phyloP scores from a whole-genome alignment of 2,888 invertebrate genomes.

The Amphipoea lucens region DNA sequence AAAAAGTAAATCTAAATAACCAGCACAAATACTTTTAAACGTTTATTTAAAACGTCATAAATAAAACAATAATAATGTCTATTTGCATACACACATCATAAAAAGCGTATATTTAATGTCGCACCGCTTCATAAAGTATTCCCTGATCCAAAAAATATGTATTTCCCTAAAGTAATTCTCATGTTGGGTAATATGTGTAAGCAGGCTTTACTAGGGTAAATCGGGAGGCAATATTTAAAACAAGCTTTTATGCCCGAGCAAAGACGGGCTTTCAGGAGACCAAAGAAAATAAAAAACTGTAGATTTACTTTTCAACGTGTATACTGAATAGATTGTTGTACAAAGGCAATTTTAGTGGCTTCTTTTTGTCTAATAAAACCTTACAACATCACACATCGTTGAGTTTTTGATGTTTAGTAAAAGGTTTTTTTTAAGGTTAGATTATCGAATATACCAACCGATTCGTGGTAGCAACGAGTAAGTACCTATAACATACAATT shows the following conservation, averaged over 20 bases:
- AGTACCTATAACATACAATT: not conserved
- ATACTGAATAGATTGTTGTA: constrained; percentile 68
- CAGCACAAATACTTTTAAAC: not conserved
- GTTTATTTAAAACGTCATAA: constrained; percentile 14
- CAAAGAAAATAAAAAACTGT: constrained; percentile 81
- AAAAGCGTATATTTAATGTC: constrained; percentile 50
- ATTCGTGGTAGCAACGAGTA: not conserved
- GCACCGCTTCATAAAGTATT: constrained; percentile 65
- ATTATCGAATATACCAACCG: not conserved
- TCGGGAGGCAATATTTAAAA: constrained; percentile 87
- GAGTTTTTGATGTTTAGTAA: constrained; percentile 36
- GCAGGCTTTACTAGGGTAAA: constrained; percentile 83
- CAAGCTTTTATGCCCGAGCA: constrained; percentile 82
- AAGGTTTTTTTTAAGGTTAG: not conserved
- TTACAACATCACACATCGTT: constrained; percentile 46
- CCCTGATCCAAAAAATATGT: constrained; percentile 72
- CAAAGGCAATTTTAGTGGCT: constrained; percentile 71
- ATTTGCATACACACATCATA: constrained; percentile 37
- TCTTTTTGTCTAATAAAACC: constrained; percentile 64
- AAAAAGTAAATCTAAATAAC: not conserved
- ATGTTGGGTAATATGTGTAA: constrained; percentile 80
- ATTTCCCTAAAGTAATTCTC: constrained; percentile 79
- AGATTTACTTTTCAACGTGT: constrained; percentile 80
- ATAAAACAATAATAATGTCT: constrained; percentile 28
- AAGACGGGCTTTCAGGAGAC: constrained; percentile 81